Evolutionary conservation across 2,113 vertebrate species (phyloP).

Genomic region (Daboia siamensis): DNA sequence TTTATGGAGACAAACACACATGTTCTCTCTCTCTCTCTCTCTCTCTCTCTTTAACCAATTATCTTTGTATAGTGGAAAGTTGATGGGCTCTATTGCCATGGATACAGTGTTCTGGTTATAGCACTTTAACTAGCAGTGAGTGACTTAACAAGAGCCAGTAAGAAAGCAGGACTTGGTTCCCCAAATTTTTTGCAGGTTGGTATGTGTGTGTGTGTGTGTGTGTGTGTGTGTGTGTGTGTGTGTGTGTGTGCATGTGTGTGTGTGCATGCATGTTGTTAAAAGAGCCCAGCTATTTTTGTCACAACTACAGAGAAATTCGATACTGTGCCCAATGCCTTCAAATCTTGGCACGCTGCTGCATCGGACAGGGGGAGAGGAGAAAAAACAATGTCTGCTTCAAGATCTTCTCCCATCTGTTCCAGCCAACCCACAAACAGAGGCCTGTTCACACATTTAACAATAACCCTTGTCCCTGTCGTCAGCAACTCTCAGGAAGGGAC

Average conservation of each 20-base stretch:
- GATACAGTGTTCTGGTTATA: constrained; percentile 32
- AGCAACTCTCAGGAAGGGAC: not conserved
- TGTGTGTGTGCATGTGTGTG: not conserved
- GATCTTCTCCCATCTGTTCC: constrained; percentile 6
- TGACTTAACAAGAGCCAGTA: constrained; percentile 42
- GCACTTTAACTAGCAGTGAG: not conserved
- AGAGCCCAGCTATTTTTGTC: constrained; percentile 62
- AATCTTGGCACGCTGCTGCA: constrained; percentile 3
- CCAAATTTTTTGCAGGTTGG: constrained; percentile 48
- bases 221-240: not conserved
- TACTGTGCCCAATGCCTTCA: not conserved
- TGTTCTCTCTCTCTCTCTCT: not conserved
- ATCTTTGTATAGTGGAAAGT: constrained; percentile 7
- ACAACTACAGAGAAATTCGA: constrained; percentile 23
- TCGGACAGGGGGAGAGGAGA: constrained; percentile 22
- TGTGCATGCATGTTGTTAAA: not conserved
- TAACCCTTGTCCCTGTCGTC: not conserved
- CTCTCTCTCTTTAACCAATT: not conserved
- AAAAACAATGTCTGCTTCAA: not conserved
- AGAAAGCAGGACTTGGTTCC: constrained; percentile 53
- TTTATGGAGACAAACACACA: not conserved
- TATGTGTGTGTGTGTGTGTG: not conserved
- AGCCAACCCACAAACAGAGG: not conserved
- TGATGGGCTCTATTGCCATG: constrained; percentile 44
- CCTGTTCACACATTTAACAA: not conserved